Percentiles rank a stretch among this genome's conserved stretches.
These are phyloP conservation scores for Clupea harengus DNA, from an alignment of 2,113 vertebrate genomes.

Conservation along the genomic window DNA sequence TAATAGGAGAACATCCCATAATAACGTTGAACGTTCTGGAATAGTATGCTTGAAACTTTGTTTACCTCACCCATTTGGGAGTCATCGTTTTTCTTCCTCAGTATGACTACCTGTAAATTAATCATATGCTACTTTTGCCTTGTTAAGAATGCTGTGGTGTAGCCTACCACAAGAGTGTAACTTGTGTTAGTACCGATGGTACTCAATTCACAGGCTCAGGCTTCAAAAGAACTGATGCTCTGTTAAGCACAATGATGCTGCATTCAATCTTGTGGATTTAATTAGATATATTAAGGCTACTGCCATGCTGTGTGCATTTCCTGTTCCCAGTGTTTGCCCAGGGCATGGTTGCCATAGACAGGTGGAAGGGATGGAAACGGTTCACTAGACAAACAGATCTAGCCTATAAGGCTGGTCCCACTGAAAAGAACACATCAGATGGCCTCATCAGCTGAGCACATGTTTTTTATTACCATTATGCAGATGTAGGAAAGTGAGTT, in stretches of 20 bases:
- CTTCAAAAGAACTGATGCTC: no score
- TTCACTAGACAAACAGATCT: neutral
- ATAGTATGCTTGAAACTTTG: neutral
- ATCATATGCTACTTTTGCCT: no score
- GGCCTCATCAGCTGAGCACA: neutral
- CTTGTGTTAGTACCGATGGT: neutral
- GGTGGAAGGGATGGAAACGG: constrained; percentile 7
- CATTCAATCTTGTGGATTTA: neutral
- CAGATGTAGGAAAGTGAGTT: neutral
- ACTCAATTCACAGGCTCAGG: neutral
- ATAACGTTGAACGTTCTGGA: neutral
- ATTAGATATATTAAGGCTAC: neutral
- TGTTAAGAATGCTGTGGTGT: no score
- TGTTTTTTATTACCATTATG: neutral
- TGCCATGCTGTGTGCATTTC: neutral
- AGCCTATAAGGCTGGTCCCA: neutral
- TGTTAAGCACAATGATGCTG: neutral
- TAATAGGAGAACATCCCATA: neutral
- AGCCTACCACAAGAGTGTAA: neutral
- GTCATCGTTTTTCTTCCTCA: neutral
- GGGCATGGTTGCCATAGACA: constrained; percentile 28
- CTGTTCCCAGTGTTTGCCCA: constrained; percentile 31
- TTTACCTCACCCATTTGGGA: neutral
- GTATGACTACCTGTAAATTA: no score
- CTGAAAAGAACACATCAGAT: neutral